phyloP scores from a whole-genome alignment of 2,797 vertebrate species.

The Valencia hispanica region DNA sequence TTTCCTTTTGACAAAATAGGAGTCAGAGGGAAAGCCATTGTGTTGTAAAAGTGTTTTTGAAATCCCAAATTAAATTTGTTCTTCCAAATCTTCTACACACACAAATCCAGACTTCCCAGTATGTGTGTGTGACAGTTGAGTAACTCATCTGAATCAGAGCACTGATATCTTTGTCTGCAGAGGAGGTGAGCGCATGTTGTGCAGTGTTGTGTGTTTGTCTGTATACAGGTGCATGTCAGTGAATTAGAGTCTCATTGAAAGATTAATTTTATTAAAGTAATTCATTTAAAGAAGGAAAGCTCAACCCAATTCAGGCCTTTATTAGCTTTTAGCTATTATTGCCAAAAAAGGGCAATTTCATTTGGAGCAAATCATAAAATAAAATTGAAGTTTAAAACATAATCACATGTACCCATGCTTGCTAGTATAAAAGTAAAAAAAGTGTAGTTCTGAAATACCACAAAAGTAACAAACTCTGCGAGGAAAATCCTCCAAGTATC shows the following conservation, averaged over 20 bases:
- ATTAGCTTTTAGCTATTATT: background rate
- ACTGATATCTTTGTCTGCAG: constrained; percentile 52
- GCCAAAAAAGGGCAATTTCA: background rate
- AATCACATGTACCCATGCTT: background rate
- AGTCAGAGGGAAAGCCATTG: constrained; percentile 66
- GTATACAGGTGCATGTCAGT: constrained; percentile 23
- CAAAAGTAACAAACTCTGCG: background rate
- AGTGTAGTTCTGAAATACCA: background rate
- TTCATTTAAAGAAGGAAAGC: background rate
- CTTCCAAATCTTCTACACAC: constrained; percentile 83
- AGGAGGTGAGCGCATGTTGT: constrained; percentile 47
- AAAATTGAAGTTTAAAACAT: background rate
- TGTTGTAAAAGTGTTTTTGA: constrained; percentile 73
- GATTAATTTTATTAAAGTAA: background rate
- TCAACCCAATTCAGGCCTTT: background rate
- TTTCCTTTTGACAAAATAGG: constrained; percentile 70
- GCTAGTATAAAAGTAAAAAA: background rate
- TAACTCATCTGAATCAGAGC: constrained; percentile 66
- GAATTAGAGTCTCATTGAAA: background rate
- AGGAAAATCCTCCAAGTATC: background rate
- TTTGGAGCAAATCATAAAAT: background rate
- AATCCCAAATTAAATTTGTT: constrained; percentile 83
- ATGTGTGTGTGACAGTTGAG: constrained; percentile 25
- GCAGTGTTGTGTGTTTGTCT: constrained; percentile 34
- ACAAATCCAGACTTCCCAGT: constrained; percentile 54